Conservation (phyloP, 53 echinoderm and acorn worm species). For the Holothuria scabra region DNA sequence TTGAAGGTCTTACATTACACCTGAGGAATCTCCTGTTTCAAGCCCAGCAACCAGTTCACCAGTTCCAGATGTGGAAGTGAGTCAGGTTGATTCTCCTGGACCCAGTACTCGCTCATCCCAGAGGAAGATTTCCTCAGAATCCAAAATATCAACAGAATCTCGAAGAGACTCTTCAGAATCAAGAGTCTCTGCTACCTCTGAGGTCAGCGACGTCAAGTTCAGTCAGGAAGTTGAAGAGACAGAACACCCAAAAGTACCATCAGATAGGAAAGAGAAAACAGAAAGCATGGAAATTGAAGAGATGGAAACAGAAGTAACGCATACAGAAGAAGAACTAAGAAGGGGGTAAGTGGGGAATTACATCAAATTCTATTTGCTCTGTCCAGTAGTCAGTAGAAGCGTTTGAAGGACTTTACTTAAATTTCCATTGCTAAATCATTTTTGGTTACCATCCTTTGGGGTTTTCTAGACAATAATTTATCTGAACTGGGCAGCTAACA, state of each 20-base stretch:
- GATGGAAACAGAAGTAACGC: too few relatives aligned
- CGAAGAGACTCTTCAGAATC: constrained; percentile 44
- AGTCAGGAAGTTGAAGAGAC: constrained; percentile 16
- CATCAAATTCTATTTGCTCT: too few relatives aligned
- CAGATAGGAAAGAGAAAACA: too few relatives aligned
- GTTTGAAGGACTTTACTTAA: too few relatives aligned
- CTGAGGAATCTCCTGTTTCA: constrained; percentile 44
- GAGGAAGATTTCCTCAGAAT: constrained; percentile 39
- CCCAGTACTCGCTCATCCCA: constrained; percentile 46
- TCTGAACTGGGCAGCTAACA: too few relatives aligned
- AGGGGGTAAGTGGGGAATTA: too few relatives aligned
- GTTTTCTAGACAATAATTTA: too few relatives aligned
- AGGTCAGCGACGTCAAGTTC: constrained; percentile 24
- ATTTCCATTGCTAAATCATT: too few relatives aligned
- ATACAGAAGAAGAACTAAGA: too few relatives aligned
- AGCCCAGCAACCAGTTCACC: constrained; percentile 45
- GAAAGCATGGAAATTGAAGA: too few relatives aligned
- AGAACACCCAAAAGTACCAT: constrained; percentile 13
- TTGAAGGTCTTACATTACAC: not conserved
- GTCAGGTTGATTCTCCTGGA: constrained; percentile 34
- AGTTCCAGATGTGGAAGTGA: constrained; percentile 24
- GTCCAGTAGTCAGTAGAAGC: too few relatives aligned
- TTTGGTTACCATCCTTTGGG: too few relatives aligned
- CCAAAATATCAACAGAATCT: constrained; percentile 35
- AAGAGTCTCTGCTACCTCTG: constrained; percentile 18